Percentiles rank a stretch among this genome's conserved stretches.
Conservation (phyloP, 2,113 vertebrate genomes). For the Cinclus cinclus region DNA sequence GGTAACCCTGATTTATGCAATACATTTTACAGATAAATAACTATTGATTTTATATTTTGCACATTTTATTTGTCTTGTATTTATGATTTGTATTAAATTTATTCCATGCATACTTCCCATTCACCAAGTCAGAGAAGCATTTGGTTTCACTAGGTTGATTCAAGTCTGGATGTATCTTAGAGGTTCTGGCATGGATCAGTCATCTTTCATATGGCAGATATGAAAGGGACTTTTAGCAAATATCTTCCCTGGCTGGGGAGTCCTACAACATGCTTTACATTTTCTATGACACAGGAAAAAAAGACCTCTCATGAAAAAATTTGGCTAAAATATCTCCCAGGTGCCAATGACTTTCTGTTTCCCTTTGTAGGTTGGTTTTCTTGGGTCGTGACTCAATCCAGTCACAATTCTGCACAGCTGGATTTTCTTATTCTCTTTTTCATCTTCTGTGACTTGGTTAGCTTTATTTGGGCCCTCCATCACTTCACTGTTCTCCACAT, state of each 20-base stretch:
- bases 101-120: neutral
- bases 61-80: neutral
- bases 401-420: accelerated
- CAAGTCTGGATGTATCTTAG: neutral
- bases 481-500: neutral
- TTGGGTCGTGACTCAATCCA: neutral
- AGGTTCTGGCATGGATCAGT: neutral
- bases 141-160: neutral
- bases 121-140: neutral
- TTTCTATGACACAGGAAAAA: neutral
- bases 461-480: neutral
- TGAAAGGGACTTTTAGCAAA: neutral
- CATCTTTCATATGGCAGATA: neutral
- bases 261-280: neutral
- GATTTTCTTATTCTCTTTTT: neutral
- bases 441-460: neutral
- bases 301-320: neutral
- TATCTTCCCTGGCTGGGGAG: neutral
- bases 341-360: neutral
- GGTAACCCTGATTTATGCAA: neutral
- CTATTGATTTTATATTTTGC: neutral
- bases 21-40: neutral
- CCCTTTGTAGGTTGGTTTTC: neutral
- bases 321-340: neutral
- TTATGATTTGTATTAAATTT: neutral